These are phyloP conservation scores for Oryctes rhinoceros DNA, from an alignment of 1,140 invertebrate species.

Conservation along the genomic window DNA sequence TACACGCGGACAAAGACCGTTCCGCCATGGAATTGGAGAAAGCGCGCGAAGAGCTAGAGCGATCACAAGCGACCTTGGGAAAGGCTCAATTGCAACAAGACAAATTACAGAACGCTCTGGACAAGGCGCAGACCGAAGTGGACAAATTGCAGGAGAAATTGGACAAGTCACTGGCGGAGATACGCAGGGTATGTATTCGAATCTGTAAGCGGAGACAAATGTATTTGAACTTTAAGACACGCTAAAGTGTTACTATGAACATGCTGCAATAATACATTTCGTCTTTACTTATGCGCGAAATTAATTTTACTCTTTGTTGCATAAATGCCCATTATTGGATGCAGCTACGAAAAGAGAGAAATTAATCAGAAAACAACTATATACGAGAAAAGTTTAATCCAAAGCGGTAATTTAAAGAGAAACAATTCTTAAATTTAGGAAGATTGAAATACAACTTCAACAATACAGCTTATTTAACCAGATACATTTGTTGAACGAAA, in stretches of 20 bases:
- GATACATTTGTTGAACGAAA: no score
- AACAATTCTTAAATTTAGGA: no score
- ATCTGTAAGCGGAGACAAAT: not conserved
- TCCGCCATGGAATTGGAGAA: constrained; percentile 87
- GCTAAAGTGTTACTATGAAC: not conserved
- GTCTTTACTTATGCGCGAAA: not conserved
- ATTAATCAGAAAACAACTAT: no score
- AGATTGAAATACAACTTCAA: no score
- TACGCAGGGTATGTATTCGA: constrained; percentile 73
- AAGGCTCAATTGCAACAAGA: constrained; percentile 91
- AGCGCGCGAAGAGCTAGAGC: constrained; percentile 87
- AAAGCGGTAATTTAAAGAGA: no score
- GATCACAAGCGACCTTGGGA: constrained; percentile 85
- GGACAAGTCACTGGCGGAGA: constrained; percentile 82
- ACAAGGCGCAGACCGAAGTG: constrained; percentile 90
- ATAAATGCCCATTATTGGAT: no score
- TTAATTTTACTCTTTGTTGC: no score
- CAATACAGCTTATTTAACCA: no score
- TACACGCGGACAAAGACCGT: constrained; percentile 89
- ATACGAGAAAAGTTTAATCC: no score
- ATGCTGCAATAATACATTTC: not conserved
- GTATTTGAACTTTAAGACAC: not conserved
- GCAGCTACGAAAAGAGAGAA: no score
- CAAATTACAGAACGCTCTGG: constrained; percentile 85
- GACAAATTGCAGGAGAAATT: constrained; percentile 88